Percentiles rank a stretch among this genome's conserved stretches.
Conservation (phyloP, 2,113 vertebrate species). For the Alaudala cheleensis region DNA sequence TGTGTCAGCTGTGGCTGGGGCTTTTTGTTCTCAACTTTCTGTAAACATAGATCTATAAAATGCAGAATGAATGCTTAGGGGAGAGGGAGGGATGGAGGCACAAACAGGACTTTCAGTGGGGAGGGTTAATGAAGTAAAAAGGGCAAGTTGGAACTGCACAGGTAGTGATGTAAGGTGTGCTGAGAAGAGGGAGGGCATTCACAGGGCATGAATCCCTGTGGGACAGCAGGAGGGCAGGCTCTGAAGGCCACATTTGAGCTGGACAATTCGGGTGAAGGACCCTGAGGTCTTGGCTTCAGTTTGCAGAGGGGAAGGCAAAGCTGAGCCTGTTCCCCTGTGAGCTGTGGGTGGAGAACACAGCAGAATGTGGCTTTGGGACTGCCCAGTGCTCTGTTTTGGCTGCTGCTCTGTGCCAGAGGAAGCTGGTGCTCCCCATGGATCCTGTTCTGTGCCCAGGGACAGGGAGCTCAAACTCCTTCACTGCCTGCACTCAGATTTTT, state of each 20-base stretch:
- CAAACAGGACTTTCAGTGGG: background rate
- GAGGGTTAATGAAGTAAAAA: background rate
- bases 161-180: background rate
- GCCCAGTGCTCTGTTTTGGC: background rate
- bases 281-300: background rate
- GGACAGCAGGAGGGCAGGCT: background rate
- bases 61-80: background rate
- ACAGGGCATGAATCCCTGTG: background rate
- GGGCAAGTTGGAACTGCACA: accelerated
- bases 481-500: background rate
- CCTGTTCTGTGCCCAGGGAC: background rate
- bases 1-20: background rate
- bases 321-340: background rate
- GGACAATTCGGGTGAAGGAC: background rate
- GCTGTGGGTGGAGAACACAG: background rate
- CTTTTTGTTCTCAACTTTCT: background rate
- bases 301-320: background rate
- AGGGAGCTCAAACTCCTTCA: background rate
- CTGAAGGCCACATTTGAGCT: background rate
- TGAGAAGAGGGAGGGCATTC: background rate
- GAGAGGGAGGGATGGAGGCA: background rate
- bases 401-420: background rate
- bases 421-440: background rate
- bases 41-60: background rate
- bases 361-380: background rate